Conservation (phyloP, 2,797 vertebrate genomes). For the Podargus strigoides region DNA sequence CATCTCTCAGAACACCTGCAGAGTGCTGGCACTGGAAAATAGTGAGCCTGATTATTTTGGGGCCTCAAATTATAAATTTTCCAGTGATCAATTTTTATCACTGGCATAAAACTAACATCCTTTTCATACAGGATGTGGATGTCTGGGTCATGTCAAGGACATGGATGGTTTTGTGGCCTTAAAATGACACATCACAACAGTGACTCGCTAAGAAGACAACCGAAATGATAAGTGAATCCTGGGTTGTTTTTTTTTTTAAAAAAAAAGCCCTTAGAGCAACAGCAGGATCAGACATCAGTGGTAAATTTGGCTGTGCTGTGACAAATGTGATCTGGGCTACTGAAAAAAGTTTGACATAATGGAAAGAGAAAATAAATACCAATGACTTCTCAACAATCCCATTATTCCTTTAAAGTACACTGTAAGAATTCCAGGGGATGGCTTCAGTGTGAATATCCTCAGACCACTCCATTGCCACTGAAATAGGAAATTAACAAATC, state of each 20-base stretch:
- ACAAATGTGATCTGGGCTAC: not conserved
- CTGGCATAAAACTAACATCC: constrained; percentile 40
- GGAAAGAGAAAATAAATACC: not conserved
- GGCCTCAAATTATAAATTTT: not conserved
- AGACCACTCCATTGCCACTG: not conserved
- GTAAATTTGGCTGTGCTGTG: not conserved
- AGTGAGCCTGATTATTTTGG: not conserved
- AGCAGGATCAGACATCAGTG: not conserved
- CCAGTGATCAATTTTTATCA: constrained; percentile 21
- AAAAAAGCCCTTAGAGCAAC: not conserved
- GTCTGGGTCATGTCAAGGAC: not conserved
- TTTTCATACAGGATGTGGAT: not conserved
- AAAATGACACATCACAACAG: not conserved
- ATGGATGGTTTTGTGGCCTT: not conserved
- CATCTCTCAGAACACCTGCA: not conserved
- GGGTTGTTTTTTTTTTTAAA: too few species aligned
- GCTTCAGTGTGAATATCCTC: not conserved
- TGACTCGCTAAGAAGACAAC: not conserved
- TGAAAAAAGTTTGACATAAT: not conserved
- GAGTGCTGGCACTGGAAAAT: not conserved
- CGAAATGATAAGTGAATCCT: not conserved
- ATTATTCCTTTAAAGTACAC: not conserved
- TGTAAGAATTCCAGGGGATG: not conserved
- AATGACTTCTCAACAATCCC: not conserved
- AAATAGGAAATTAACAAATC: constrained; percentile 2